Base-by-base conservation (phyloP, 2,113 vertebrate genomes). In the Otolemur garnettii region DNA sequence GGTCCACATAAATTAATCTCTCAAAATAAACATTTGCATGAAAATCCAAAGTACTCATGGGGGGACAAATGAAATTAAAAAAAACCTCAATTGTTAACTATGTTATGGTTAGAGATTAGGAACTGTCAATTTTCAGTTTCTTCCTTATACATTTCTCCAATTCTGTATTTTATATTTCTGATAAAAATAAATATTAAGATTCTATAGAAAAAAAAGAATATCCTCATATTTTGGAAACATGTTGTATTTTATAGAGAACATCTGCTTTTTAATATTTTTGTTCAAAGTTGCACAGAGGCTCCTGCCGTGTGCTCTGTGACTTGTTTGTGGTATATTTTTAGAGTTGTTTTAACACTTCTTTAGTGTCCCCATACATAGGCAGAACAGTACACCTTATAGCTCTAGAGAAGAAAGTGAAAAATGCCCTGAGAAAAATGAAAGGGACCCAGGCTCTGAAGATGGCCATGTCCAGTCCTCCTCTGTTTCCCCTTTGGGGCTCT, bases 191-290 rank as follows among this genome's bases (percentile, higher is more conserved):
- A 9, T 57, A 21, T 4, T 87, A 69, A 66, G 78, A 35, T 22
- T 17, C 26, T 62, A 28, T 13, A 53, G 22, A 53, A 45, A 71
- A 24, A 69, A 15, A 62, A 38, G 9, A 4, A 14, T 68, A 30
- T 10, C 42, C 35, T 74, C 22, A 18, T 33, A 19, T 35, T 53
- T 80, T 42, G 57, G 38, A 72, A 66, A 4, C 5, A n/a, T 28
- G 45, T 10, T 6, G 6, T 62, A 22, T 83, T 86, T 85, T 66
- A 28, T 4, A 71, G 57, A 89, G 30, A 3, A 33, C 81, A 66
- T 71, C 83, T 69, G 45, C 55, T 86, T 53, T 66, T 89, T 90
- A 28, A 66, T 89, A 60, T 69, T 85, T 91, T 38, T 71, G 24
- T 90, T 59, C 62, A 50, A 42, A 64, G 1, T 17, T 5, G 6